Conservation (phyloP, 2,797 vertebrate species). For the Oreochromis grahami region DNA sequence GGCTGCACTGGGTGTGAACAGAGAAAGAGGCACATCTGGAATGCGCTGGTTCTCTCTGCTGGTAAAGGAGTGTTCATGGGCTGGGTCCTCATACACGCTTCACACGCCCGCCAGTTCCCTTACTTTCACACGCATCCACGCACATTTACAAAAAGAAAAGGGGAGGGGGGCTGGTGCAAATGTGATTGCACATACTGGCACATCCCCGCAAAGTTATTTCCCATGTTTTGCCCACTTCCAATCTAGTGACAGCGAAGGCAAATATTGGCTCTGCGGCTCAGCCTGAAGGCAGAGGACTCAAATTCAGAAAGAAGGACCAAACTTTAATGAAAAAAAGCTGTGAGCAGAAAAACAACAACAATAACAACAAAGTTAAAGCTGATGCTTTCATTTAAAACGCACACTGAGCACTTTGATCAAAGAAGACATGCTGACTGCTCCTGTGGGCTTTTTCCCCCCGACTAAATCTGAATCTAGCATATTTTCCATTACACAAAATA, state of each 20-base stretch:
- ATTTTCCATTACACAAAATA: constrained; percentile 13
- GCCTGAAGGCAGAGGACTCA: background rate
- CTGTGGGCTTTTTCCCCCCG: background rate
- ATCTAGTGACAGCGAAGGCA: background rate
- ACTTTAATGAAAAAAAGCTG: constrained; percentile 1
- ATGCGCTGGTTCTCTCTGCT: constrained; percentile 35
- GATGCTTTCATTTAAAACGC: constrained; percentile 2
- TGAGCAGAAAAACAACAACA: background rate
- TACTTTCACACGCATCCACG: background rate
- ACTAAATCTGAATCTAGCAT: background rate
- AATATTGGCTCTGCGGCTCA: background rate
- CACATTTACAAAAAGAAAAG: background rate
- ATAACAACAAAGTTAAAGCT: background rate
- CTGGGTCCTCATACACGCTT: constrained; percentile 27
- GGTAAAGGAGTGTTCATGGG: constrained; percentile 60
- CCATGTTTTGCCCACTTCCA: background rate
- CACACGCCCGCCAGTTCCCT: background rate
- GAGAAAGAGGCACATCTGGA: constrained; percentile 51
- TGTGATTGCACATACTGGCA: background rate
- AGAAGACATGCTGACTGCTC: background rate
- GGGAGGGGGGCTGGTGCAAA: background rate
- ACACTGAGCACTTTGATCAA: background rate
- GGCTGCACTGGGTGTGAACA: constrained; percentile 23
- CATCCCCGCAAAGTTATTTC: background rate
- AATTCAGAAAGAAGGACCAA: background rate